A percentile compares a stretch with the other conserved stretches of the same genome.
phyloP scores from a whole-genome alignment of 2,113 vertebrate genomes.

The Cochlearius cochlearius region DNA sequence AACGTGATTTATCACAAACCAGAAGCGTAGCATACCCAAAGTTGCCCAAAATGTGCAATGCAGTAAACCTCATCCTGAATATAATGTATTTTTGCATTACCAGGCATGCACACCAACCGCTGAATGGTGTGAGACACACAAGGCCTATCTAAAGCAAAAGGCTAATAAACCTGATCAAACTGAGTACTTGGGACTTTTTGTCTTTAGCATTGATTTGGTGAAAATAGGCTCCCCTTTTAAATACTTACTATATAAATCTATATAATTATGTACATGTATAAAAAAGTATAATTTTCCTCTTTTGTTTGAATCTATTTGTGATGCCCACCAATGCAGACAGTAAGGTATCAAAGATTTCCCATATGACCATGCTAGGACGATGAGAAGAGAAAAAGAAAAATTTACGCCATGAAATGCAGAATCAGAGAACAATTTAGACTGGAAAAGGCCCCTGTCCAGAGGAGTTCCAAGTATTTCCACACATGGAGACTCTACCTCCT shows the following conservation, averaged over 20 bases:
- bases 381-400: neutral
- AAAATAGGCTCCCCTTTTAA: neutral
- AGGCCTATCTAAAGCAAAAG: neutral
- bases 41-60: neutral
- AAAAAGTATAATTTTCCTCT: fast-evolving
- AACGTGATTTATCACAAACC: neutral
- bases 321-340: neutral
- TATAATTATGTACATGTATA: too few species aligned
- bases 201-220: neutral
- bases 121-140: neutral
- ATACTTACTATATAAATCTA: neutral
- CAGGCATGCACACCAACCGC: neutral
- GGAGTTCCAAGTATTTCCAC: neutral
- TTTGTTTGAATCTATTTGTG: neutral
- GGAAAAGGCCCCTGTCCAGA: neutral
- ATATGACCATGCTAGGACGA: neutral
- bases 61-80: neutral
- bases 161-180: neutral
- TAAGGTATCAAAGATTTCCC: neutral
- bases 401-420: neutral
- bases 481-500: neutral
- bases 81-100: neutral
- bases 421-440: neutral
- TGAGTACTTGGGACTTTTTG: neutral
- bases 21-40: neutral